Conservation (phyloP, 2,113 vertebrate species). For the Pelecanoides urinatrix region DNA sequence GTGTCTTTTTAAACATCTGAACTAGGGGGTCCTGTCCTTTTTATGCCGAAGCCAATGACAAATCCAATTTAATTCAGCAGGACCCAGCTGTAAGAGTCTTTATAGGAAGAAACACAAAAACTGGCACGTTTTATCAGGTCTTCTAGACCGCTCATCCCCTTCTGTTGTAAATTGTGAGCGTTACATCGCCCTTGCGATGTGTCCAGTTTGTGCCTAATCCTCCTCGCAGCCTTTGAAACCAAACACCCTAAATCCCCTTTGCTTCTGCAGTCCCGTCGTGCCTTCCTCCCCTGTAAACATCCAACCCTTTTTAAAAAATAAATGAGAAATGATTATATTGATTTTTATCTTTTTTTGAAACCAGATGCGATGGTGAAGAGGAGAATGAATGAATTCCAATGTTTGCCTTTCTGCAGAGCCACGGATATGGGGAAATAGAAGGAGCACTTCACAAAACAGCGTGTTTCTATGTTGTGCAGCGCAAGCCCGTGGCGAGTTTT, state of each 20-base stretch:
- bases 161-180: accelerated
- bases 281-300: neutral
- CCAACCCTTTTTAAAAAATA: neutral
- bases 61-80: neutral
- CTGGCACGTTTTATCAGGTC: neutral
- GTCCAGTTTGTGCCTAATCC: neutral
- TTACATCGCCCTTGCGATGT: accelerated
- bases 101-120: neutral
- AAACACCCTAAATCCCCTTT: neutral
- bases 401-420: neutral
- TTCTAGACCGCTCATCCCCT: neutral
- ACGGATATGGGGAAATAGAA: accelerated
- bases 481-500: too few relatives aligned
- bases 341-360: neutral
- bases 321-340: neutral
- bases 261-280: too few relatives aligned
- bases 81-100: neutral
- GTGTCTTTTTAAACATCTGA: neutral
- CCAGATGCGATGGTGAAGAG: neutral
- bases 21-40: neutral
- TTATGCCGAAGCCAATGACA: neutral
- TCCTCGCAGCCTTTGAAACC: neutral
- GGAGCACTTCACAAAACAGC: accelerated
- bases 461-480: accelerated
- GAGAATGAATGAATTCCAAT: neutral